Evolutionary conservation across 2,113 vertebrate species (phyloP).

Genomic region (Plecotus auritus): DNA sequence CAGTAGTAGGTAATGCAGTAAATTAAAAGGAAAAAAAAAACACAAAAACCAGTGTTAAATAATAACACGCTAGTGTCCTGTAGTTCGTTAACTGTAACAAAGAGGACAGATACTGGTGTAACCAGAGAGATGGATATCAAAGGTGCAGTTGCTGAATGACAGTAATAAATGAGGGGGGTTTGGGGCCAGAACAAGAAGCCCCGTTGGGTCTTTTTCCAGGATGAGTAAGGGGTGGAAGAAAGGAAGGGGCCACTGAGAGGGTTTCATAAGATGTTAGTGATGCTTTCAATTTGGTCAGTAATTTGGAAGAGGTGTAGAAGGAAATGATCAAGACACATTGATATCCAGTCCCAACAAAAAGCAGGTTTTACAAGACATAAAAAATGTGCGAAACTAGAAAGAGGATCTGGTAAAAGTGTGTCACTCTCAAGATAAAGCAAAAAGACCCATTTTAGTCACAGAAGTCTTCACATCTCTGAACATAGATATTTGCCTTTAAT

Average conservation of each 20-base stretch:
- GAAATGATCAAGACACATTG: neutral
- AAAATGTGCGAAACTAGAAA: neutral
- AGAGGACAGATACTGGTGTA: neutral
- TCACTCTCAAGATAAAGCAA: neutral
- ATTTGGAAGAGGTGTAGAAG: neutral
- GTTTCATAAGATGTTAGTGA: neutral
- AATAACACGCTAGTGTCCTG: neutral
- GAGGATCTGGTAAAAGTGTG: neutral
- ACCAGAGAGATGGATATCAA: neutral
- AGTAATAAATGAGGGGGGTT: neutral
- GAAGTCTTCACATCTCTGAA: neutral
- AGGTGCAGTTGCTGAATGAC: neutral
- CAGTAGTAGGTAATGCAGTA: neutral
- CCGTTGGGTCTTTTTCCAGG: neutral
- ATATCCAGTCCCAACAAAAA: neutral
- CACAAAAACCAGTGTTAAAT: neutral
- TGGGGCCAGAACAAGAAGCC: neutral
- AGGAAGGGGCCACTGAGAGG: neutral
- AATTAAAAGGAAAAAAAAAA: neutral
- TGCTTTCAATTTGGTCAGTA: neutral
- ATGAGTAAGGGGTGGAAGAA: neutral
- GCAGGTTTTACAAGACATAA: neutral
- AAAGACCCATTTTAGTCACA: neutral
- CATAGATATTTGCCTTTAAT: neutral
- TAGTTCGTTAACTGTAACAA: neutral